These are phyloP conservation scores for Myrmecobius fasciatus DNA, from an alignment of 2,113 vertebrate species.

Conservation along the genomic window DNA sequence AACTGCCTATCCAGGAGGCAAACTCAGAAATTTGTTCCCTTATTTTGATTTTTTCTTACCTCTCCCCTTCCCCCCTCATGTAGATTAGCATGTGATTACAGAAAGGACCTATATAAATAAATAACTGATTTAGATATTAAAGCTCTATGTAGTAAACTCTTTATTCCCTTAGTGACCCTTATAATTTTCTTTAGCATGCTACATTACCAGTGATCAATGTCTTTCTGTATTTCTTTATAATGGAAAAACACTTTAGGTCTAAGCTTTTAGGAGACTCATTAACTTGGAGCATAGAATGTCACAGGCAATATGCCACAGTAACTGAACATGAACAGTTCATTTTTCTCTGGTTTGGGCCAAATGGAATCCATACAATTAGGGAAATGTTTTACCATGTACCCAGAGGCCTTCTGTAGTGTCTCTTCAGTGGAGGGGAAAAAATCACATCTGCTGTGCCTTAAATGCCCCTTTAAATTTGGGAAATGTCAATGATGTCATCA, in stretches of 20 bases:
- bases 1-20: neutral
- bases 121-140: fast-evolving
- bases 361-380: conserved; percentile 2
- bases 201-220: neutral
- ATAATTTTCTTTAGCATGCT: neutral
- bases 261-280: neutral
- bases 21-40: neutral
- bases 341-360: conserved; percentile 54
- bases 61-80: neutral
- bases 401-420: conserved; percentile 11
- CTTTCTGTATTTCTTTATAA: neutral
- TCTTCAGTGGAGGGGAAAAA: conserved; percentile 29
- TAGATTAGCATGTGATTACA: neutral
- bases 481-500: conserved; percentile 65
- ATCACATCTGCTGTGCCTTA: conserved; percentile 54
- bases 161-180: neutral
- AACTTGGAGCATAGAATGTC: neutral
- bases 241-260: conserved; percentile 34
- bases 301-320: neutral
- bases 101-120: neutral
- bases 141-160: neutral
- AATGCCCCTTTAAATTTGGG: conserved; percentile 72
- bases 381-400: neutral
- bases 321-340: conserved; percentile 49
- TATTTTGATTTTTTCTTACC: neutral